phyloP scores from a whole-genome alignment of 2,113 vertebrate species.

The Acanthisitta chloris region DNA sequence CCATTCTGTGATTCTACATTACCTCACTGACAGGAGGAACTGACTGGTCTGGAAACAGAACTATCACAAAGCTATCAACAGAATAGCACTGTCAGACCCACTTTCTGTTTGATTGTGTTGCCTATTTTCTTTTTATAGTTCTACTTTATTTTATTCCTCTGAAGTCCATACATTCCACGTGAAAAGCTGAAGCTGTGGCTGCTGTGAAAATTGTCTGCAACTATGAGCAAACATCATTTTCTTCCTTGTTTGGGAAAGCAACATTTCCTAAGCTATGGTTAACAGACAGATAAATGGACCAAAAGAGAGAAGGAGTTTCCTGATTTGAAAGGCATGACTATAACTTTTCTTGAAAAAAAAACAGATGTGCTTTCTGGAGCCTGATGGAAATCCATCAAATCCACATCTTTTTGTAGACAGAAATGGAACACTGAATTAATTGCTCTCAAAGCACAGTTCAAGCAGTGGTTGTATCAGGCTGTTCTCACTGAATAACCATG shows the following conservation, averaged over 20 bases:
- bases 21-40: not conserved
- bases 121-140: not conserved
- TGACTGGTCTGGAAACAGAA: not conserved
- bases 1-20: not conserved
- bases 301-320: not conserved
- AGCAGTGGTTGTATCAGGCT: not conserved
- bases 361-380: not conserved
- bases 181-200: not conserved
- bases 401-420: not conserved
- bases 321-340: not conserved
- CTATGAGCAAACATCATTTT: not conserved
- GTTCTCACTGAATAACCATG: not conserved
- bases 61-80: not conserved
- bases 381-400: not conserved
- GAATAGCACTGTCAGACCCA: not conserved
- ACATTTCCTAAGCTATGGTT: not conserved
- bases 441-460: not conserved
- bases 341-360: not conserved
- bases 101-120: not conserved
- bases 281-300: not conserved
- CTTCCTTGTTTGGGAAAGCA: not conserved
- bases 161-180: not conserved
- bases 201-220: not conserved
- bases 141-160: not conserved
- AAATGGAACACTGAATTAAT: not conserved